phyloP scores from a whole-genome alignment of 1,140 invertebrate species.

The Brachionus calyciflorus region DNA sequence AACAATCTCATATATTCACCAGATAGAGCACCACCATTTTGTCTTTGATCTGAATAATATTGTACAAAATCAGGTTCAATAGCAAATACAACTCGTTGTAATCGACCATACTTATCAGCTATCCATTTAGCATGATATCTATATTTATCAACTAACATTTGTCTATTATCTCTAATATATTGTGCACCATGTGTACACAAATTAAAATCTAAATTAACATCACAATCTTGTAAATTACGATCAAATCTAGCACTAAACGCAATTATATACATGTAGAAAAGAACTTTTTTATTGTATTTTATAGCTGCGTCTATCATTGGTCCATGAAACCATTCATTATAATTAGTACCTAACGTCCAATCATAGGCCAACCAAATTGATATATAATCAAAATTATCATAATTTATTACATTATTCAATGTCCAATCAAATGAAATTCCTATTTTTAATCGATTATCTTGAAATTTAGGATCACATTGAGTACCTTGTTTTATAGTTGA shows the following conservation, averaged over 20 bases:
- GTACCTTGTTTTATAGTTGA: too few relatives aligned
- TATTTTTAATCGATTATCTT: neutral
- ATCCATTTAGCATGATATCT: conserved; percentile 27
- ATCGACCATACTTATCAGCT: neutral
- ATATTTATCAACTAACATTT: conserved; percentile 23
- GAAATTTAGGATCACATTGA: neutral
- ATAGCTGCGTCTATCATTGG: conserved; percentile 11
- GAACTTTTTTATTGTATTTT: neutral
- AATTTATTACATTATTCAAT: neutral
- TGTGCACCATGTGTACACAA: conserved; percentile 22
- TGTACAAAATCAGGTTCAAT: conserved; percentile 34
- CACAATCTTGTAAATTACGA: conserved; percentile 13
- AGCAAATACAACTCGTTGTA: neutral
- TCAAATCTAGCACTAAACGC: neutral
- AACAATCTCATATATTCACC: conserved; percentile 15
- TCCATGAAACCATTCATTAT: conserved; percentile 27
- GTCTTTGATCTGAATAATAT: conserved; percentile 23
- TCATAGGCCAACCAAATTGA: conserved; percentile 16
- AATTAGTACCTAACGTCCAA: neutral
- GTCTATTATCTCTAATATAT: conserved; percentile 3
- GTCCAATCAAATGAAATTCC: conserved; percentile 31
- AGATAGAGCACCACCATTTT: neutral
- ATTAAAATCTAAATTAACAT: conserved; percentile 7
- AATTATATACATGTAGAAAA: conserved; percentile 40
- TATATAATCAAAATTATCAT: conserved; percentile 27